Conservation (phyloP, 2,113 vertebrate species). For the Nerophis lumbriciformis region DNA sequence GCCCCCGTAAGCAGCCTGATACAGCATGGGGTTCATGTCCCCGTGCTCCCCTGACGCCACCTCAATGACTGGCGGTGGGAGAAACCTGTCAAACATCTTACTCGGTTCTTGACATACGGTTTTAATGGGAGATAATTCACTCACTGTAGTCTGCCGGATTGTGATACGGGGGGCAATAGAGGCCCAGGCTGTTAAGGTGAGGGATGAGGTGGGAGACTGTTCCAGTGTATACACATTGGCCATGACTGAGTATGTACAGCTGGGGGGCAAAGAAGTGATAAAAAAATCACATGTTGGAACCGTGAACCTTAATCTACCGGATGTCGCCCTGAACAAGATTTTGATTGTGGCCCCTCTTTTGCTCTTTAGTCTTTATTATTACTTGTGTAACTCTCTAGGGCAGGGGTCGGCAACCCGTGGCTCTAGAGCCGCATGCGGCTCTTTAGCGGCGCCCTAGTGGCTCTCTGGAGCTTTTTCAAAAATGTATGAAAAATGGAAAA, state of each 20-base stretch:
- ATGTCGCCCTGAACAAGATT: too few relatives aligned
- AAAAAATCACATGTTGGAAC: too few relatives aligned
- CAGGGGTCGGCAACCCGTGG: too few relatives aligned
- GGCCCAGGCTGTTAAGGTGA: slow-evolving; percentile 89
- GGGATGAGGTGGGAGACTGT: slow-evolving; percentile 92
- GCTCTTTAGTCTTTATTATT: too few relatives aligned
- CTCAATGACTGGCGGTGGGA: slow-evolving; percentile 82
- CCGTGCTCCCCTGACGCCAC: slow-evolving; percentile 95
- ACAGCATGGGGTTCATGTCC: slow-evolving; percentile 90
- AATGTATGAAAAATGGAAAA: too few relatives aligned
- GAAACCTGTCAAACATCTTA: neutral
- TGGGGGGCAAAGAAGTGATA: slow-evolving; percentile 45
- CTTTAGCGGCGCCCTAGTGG: too few relatives aligned
- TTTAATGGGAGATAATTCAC: slow-evolving; percentile 51
- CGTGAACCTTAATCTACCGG: too few relatives aligned
- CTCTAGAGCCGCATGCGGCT: too few relatives aligned
- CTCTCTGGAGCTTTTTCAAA: too few relatives aligned
- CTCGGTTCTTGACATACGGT: neutral
- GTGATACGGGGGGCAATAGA: slow-evolving; percentile 96
- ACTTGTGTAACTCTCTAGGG: too few relatives aligned
- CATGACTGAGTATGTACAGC: slow-evolving; percentile 98
- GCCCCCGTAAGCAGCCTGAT: slow-evolving; percentile 88
- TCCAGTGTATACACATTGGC: slow-evolving; percentile 97
- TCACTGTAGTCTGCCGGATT: slow-evolving; percentile 98
- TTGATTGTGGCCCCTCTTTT: too few relatives aligned